Conservation (phyloP, 2,113 vertebrate species). For the Gopherus flavomarginatus region DNA sequence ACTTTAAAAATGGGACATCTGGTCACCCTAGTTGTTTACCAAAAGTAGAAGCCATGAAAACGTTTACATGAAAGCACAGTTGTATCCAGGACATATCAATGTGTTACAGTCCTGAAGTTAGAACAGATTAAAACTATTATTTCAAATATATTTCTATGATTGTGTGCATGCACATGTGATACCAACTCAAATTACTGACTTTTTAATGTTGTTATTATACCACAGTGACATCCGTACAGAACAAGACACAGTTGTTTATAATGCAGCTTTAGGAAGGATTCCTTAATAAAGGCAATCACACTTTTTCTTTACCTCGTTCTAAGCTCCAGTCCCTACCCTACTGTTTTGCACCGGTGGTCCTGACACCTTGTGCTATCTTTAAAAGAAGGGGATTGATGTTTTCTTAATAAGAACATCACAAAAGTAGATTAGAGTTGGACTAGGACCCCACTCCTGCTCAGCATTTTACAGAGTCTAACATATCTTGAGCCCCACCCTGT, state of each 20-base stretch:
- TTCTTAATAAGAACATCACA: neutral
- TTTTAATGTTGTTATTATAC: conserved; percentile 50
- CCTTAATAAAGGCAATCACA: neutral
- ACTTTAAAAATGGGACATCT: too few species aligned
- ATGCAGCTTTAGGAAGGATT: neutral
- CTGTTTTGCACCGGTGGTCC: neutral
- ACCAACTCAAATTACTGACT: conserved; percentile 1
- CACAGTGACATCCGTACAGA: neutral
- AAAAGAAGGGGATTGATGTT: neutral
- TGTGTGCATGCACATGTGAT: neutral
- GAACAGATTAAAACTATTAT: conserved; percentile 53
- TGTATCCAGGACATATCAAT: neutral
- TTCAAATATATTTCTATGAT: conserved; percentile 2
- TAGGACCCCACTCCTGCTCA: neutral
- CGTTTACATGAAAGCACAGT: neutral
- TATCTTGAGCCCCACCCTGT: neutral
- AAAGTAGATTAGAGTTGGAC: neutral
- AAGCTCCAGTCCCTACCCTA: neutral
- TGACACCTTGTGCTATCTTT: neutral
- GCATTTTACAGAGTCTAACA: neutral
- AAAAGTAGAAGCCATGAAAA: conserved; percentile 31
- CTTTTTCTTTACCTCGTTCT: neutral
- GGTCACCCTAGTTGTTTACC: neutral
- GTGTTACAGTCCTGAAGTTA: neutral
- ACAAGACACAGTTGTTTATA: conserved; percentile 5